These are phyloP conservation scores for Mythimna albipuncta DNA, from an alignment of 2,888 invertebrate species.

Conservation along the genomic window DNA sequence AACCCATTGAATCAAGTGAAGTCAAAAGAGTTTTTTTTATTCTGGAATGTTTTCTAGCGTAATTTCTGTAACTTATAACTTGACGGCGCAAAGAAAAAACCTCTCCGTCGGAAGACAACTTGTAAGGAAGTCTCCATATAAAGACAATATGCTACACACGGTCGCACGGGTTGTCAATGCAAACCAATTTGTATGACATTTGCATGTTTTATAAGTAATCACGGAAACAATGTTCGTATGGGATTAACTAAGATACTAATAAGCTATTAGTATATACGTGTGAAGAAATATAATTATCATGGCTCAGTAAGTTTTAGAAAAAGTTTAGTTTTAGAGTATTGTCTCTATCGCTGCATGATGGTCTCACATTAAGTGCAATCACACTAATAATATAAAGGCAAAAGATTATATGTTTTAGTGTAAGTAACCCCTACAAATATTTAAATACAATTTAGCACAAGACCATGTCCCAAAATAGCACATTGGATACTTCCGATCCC, in stretches of 20 bases:
- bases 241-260: slow-evolving; percentile 22
- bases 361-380: neutral
- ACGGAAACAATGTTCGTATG: slow-evolving; percentile 10
- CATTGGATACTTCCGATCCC: too few species aligned
- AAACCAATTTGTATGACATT: slow-evolving; percentile 33
- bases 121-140: slow-evolving; percentile 43
- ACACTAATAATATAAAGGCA: neutral
- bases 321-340: neutral
- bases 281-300: neutral
- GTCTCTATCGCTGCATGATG: neutral
- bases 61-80: slow-evolving; percentile 12
- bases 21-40: too few species aligned
- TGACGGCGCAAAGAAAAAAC: slow-evolving; percentile 2
- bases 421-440: too few species aligned
- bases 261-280: neutral
- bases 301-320: neutral
- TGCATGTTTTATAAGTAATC: slow-evolving; percentile 24
- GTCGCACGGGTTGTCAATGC: slow-evolving; percentile 46
- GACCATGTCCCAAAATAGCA: too few species aligned
- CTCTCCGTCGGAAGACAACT: slow-evolving; percentile 54
- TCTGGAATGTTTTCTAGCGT: too few species aligned
- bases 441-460: too few species aligned
- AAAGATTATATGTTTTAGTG: too few species aligned
- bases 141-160: slow-evolving; percentile 31
- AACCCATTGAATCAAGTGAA: too few species aligned